These are phyloP conservation scores for Rugalucina vietnamica DNA, from an alignment of 2,888 invertebrate species.

Conservation along the genomic window DNA sequence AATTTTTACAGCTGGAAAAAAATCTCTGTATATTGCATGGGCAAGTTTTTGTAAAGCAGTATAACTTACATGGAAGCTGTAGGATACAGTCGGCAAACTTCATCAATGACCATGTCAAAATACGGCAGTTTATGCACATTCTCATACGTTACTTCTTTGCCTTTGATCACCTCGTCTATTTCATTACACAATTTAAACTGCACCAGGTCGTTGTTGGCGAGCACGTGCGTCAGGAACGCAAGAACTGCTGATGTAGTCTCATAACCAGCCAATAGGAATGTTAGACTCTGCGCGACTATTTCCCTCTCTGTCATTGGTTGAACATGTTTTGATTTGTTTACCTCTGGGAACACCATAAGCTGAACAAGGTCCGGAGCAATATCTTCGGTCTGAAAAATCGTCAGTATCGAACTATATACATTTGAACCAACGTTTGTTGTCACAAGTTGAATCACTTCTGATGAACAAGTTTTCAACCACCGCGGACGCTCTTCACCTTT, in stretches of 20 bases:
- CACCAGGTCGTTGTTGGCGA: slow-evolving; percentile 84
- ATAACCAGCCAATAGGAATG: slow-evolving; percentile 85
- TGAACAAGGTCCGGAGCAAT: slow-evolving; percentile 83
- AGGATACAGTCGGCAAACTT: slow-evolving; percentile 84
- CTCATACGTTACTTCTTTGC: slow-evolving; percentile 79
- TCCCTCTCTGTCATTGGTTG: slow-evolving; percentile 74
- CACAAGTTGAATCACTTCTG: too few relatives aligned
- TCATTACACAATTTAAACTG: slow-evolving; percentile 84
- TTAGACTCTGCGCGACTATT: slow-evolving; percentile 81
- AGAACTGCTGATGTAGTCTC: slow-evolving; percentile 86
- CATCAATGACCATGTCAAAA: slow-evolving; percentile 84
- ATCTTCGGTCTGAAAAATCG: slow-evolving; percentile 62
- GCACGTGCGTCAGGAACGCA: slow-evolving; percentile 84
- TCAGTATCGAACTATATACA: not conserved
- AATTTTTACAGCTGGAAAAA: too few relatives aligned
- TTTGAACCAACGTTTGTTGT: too few relatives aligned
- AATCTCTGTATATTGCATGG: not conserved
- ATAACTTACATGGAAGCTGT: slow-evolving; percentile 79
- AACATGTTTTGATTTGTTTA: slow-evolving; percentile 41
- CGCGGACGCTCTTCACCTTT: too few relatives aligned
- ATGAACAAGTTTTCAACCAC: too few relatives aligned
- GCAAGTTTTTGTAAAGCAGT: too few relatives aligned
- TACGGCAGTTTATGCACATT: slow-evolving; percentile 79
- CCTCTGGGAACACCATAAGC: slow-evolving; percentile 82
- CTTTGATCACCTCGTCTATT: slow-evolving; percentile 78